Percentiles rank a stretch among this genome's conserved stretches.
Conservation (phyloP, 2,113 vertebrate species). For the Ophthalmolycus amberensis region DNA sequence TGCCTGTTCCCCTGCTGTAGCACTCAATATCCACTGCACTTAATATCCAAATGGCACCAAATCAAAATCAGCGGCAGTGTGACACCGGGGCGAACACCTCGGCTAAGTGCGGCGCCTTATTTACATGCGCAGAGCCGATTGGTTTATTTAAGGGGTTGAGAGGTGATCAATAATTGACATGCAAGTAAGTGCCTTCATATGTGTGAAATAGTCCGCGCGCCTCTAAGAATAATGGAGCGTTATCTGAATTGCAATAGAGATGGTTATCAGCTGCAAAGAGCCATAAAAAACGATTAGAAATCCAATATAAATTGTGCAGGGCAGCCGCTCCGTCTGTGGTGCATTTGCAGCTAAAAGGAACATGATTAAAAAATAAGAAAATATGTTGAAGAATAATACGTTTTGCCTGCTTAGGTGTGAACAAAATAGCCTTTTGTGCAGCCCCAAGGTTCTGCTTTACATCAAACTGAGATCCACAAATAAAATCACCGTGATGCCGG, state of each 20-base stretch:
- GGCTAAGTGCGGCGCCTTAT: conserved; percentile 60
- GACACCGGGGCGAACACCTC: conserved; percentile 46
- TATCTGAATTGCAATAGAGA: conserved; percentile 40
- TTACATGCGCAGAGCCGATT: conserved; percentile 64
- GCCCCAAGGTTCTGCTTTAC: conserved; percentile 15
- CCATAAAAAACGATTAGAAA: conserved; percentile 48
- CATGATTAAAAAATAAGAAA: conserved; percentile 34
- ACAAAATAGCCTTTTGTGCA: conserved; percentile 15
- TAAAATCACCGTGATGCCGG: conserved; percentile 24
- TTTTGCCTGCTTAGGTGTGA: conserved; percentile 30
- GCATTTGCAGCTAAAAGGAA: conserved; percentile 32
- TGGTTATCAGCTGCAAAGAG: conserved; percentile 44
- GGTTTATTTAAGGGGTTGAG: conserved; percentile 32
- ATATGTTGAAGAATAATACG: conserved; percentile 24
- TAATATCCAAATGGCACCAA: conserved; percentile 77
- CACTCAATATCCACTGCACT: conserved; percentile 72
- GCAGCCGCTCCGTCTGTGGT: conserved; percentile 21
- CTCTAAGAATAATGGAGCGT: conserved; percentile 54
- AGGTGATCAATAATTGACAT: conserved; percentile 75
- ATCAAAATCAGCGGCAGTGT: conserved; percentile 63
- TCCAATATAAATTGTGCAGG: conserved; percentile 37
- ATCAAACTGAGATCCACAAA: conserved; percentile 19
- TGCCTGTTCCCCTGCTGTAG: conserved; percentile 58
- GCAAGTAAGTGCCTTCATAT: conserved; percentile 58
- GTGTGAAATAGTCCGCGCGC: conserved; percentile 59